phyloP scores from a whole-genome alignment of 2,797 vertebrate genomes.

The Clarias platycephalus region DNA sequence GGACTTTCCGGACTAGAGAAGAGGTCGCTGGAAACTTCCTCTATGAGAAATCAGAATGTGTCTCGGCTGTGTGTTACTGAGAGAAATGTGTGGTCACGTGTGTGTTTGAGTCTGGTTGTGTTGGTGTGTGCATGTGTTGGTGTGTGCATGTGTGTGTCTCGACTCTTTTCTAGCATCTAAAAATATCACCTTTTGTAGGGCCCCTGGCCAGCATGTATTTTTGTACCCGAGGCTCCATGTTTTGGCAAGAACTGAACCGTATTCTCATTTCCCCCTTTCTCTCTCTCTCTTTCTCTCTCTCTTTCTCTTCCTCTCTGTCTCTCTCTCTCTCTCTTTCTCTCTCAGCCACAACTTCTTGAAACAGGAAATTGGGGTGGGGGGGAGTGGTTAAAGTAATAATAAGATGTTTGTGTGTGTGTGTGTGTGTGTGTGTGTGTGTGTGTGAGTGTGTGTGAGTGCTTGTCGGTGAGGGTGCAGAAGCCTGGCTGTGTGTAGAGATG shows the following conservation, averaged over 20 bases:
- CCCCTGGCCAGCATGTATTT: constrained; percentile 17
- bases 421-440: background rate
- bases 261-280: background rate
- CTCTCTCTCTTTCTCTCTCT: background rate
- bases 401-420: constrained; percentile 20
- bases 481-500: background rate
- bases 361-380: constrained; percentile 57
- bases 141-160: constrained; percentile 5
- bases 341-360: constrained; percentile 49
- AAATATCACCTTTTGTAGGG: constrained; percentile 9
- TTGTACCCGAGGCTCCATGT: constrained; percentile 12
- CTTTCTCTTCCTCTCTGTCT: background rate
- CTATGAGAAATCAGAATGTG: background rate
- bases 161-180: background rate
- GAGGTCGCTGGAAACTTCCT: background rate
- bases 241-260: constrained; percentile 22
- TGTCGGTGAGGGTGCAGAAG: background rate
- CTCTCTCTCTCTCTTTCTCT: background rate
- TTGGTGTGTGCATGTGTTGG: constrained; percentile 6
- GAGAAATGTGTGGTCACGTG: background rate
- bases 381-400: constrained; percentile 35
- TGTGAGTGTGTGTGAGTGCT: background rate
- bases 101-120: background rate
- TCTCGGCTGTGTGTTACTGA: background rate
- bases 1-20: background rate